Evolutionary conservation across 2,888 invertebrate genomes (phyloP).

Genomic region (Acrobasis repandana): DNA sequence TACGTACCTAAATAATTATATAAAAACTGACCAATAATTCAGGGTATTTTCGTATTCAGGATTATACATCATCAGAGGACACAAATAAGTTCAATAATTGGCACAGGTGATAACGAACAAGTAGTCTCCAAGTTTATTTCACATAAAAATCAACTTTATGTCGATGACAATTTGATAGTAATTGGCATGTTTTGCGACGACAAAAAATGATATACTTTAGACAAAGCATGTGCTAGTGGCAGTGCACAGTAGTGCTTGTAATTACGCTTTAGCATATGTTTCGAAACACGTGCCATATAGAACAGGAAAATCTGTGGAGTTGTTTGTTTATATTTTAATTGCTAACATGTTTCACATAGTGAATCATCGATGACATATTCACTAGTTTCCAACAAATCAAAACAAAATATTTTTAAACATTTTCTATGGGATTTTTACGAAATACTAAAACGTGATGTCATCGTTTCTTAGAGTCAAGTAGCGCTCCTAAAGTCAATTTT

Average conservation of each 20-base stretch:
- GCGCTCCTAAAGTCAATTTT: too few species aligned
- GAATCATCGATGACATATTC: neutral
- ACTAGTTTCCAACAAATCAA: too few species aligned
- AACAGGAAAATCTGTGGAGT: constrained; percentile 36
- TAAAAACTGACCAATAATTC: constrained; percentile 13
- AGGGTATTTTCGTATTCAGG: constrained; percentile 26
- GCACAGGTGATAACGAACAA: constrained; percentile 48
- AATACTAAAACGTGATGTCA: too few species aligned
- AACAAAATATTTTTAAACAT: too few species aligned
- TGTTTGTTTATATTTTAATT: constrained; percentile 12
- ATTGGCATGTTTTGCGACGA: neutral
- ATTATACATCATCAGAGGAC: constrained; percentile 45
- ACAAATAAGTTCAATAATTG: constrained; percentile 50
- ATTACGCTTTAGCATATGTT: constrained; percentile 57
- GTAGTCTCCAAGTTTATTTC: neutral
- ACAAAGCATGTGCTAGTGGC: constrained; percentile 45
- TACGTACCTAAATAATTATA: neutral
- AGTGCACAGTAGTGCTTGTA: constrained; percentile 45
- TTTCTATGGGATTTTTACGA: too few species aligned
- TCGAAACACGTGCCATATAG: constrained; percentile 53
- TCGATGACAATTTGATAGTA: neutral
- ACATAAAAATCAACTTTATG: neutral
- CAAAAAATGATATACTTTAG: constrained; percentile 35
- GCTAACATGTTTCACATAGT: neutral
- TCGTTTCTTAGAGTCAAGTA: too few species aligned